Evolutionary conservation across 2,888 invertebrate species (phyloP), one percentile per base, ranked within the genome.

Genomic region (Dicyrtoma fusca): DNA sequence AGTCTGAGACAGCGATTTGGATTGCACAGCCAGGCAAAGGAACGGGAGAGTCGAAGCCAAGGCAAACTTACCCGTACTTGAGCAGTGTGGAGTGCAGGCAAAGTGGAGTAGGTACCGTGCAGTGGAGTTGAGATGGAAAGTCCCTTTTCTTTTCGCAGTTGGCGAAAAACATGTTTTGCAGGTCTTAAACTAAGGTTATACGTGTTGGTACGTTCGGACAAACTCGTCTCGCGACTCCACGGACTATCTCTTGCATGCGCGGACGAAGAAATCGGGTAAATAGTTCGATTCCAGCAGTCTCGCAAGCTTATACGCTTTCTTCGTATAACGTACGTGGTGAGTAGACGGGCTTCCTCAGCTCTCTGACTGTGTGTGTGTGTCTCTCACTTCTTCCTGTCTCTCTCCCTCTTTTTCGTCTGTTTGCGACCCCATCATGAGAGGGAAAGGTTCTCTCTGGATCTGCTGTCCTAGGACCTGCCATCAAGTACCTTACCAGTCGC

Each of bases 181-280:
- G 34, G 34, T 34, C 34, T 34, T 34, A 34, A 34, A 34, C 34
- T 34, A 34, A 34, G 34, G 34, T 34, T 34, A 34, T 34, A 34
- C 34, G 34, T 34, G 3, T 49, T n/a, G 49, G 5, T 49, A 49
- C 19, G 34, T 59, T 17, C 61, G 63, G 63, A 63, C 45, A 45
- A 44, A 45, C 45, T 44, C 45, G 45, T 63, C 44, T 44, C 62
- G 42, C 42, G 1, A 19, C 42, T 17, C 17, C 49, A 25, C 25
- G 19, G 19, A 65, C 64, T 71, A 64, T 64, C 53, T 70, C 34
- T 70, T 70, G 21, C 64, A 17, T 71, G 71, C 71, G 71, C 71
- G 70, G 70, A 71, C 64, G 44, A 23, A n/a, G 64, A 64, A 71
- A 53, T 63, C 71, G 63, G 71, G 71, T 71, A 64, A 71, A 26